Conservation (phyloP, 2,888 invertebrate species). For the Nemurella pictetii region DNA sequence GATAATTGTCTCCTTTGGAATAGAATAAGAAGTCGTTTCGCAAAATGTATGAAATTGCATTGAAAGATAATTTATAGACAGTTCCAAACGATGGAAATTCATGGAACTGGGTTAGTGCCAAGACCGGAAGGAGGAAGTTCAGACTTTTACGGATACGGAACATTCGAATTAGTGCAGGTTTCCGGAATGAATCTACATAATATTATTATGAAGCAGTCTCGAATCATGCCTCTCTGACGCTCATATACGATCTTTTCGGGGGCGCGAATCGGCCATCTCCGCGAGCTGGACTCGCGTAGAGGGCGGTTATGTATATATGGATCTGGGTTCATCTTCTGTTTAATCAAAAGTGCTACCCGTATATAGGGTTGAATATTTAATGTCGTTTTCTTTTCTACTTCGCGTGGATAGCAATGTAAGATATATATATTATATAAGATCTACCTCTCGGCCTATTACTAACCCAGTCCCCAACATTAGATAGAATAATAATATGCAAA, state of each 20-base stretch:
- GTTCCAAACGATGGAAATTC: conserved; percentile 23
- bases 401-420: neutral
- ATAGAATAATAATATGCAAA: neutral
- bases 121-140: conserved; percentile 28
- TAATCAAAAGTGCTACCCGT: neutral
- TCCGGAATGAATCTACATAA: conserved; percentile 29
- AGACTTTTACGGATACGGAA: conserved; percentile 33
- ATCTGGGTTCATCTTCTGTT: neutral
- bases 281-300: neutral
- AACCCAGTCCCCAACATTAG: neutral
- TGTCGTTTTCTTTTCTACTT: neutral
- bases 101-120: conserved; percentile 22
- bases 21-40: neutral
- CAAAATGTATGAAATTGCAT: neutral
- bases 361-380: neutral
- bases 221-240: neutral
- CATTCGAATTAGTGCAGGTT: conserved; percentile 32
- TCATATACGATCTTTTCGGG: neutral
- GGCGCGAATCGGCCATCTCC: neutral
- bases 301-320: too few relatives aligned
- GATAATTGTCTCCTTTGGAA: neutral
- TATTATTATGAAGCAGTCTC: neutral
- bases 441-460: too few relatives aligned
- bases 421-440: neutral
- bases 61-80: neutral